Conservation (phyloP, 2,888 invertebrate genomes). For the Xestia ashworthii region DNA sequence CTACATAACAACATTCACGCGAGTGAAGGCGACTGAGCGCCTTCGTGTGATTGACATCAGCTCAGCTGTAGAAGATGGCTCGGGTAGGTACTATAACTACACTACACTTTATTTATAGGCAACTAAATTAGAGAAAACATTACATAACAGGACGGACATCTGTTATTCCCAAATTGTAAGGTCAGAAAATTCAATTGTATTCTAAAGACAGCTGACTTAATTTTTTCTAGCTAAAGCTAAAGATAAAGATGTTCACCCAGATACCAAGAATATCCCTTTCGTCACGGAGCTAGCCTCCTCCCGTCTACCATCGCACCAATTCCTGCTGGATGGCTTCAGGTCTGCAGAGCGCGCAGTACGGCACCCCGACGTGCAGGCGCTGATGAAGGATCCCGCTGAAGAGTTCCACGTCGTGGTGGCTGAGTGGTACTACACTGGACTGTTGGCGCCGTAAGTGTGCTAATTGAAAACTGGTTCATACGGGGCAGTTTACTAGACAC, state of each 20-base stretch:
- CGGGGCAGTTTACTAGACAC: not conserved
- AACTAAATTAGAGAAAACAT: not conserved
- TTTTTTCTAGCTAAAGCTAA: not conserved
- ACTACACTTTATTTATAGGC: not conserved
- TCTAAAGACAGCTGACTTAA: not conserved
- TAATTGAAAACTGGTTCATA: not conserved
- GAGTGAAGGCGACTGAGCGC: constrained; percentile 56
- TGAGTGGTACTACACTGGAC: constrained; percentile 78
- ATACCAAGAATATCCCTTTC: constrained; percentile 31
- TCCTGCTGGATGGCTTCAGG: constrained; percentile 67
- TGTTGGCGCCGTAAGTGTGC: constrained; percentile 79
- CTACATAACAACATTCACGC: constrained; percentile 73
- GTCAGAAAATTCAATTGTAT: not conserved
- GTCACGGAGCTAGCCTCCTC: constrained; percentile 60
- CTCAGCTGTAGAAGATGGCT: constrained; percentile 52
- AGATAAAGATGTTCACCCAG: constrained; percentile 35
- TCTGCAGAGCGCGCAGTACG: constrained; percentile 69
- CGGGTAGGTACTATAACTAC: constrained; percentile 47
- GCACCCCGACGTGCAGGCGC: constrained; percentile 70
- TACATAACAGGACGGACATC: not conserved
- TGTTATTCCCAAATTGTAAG: not conserved
- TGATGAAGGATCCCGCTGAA: constrained; percentile 69
- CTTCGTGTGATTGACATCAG: constrained; percentile 72
- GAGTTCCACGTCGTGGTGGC: constrained; percentile 76
- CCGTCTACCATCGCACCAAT: constrained; percentile 64